Conservation (phyloP, 2,113 vertebrate species). For the Vicugna pacos region DNA sequence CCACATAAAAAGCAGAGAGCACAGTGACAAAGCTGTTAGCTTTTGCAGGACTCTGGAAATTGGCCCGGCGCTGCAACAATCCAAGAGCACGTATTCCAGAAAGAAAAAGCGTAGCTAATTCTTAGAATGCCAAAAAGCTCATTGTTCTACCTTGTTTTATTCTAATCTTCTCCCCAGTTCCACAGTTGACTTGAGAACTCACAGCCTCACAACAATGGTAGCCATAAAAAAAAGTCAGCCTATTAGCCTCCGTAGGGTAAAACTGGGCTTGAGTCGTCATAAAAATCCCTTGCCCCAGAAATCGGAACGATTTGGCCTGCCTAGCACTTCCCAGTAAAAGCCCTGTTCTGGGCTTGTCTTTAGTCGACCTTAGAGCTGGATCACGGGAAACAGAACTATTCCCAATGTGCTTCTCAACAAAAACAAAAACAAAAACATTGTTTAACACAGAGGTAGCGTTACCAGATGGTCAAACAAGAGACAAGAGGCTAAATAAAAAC, state of each 20-base stretch:
- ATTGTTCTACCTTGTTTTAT: no score
- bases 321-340: neutral
- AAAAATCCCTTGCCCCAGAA: neutral
- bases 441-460: neutral
- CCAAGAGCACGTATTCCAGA: no score
- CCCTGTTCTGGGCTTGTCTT: neutral
- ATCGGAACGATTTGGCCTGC: neutral
- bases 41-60: no score
- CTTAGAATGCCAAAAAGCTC: no score
- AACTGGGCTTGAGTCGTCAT: neutral
- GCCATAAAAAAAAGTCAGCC: neutral
- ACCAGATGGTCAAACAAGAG: neutral
- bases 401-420: neutral
- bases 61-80: no score
- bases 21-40: no score
- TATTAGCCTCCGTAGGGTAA: neutral
- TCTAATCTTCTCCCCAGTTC: no score
- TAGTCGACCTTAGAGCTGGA: neutral
- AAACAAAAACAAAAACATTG: neutral
- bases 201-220: no score
- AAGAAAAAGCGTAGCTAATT: no score
- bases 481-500: neutral
- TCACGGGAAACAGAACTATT: neutral
- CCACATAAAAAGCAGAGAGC: no score
- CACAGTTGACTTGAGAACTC: no score